Evolutionary conservation across 2,888 invertebrate genomes (phyloP), one percentile per base, ranked within the genome.

Genomic region (Caenorhabditis sp.): DNA sequence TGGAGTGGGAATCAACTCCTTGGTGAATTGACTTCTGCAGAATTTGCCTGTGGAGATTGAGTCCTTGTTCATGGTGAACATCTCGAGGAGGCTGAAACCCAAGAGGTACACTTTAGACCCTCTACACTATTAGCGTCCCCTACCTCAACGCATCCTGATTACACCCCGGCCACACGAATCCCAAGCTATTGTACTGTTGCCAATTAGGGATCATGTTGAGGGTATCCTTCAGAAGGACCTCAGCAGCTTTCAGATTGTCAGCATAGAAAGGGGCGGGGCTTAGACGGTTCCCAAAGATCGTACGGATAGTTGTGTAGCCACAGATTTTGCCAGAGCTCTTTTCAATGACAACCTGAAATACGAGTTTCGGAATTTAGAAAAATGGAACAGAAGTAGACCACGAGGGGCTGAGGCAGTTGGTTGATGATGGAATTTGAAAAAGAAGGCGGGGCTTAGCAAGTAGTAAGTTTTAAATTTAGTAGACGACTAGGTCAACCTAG

Each of bases 231-330:
- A 85, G 28, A 16, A 80, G 59, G 1, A 83, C 72, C 26, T 81
- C 61, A 8, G 83, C 83, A 26, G 81, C 77, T 47, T 85, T 77
- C 51, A 73, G 26, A 24, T 49, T 70, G 6, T 86, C 84, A 0
- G 82, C 84, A 38, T 86, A 86, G 38, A 86, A 73, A 22, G 86
- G 86, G 2, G 84, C 86, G 10, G 72, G 70, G 28, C 69, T 72
- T 1, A 86, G 35, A n/a, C 64, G 44, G 54, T 82, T 82, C 22
- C 58, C 76, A 1, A 64, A 31, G 4, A 73, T 73, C 19, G 76
- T 58, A 26, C 86, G 64, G 16, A 86, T 79, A 31, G 84, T 84
- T 12, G 68, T 59, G 38, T 84, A 80, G 4, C 86, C 84, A 6
- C 80, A 80, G 22, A 86, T 82, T 22, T 82, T 61, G 1, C 79